Percentiles rank a stretch among this genome's conserved stretches.
Conservation (phyloP, 2,888 invertebrate genomes). For the Tortrix viridana region DNA sequence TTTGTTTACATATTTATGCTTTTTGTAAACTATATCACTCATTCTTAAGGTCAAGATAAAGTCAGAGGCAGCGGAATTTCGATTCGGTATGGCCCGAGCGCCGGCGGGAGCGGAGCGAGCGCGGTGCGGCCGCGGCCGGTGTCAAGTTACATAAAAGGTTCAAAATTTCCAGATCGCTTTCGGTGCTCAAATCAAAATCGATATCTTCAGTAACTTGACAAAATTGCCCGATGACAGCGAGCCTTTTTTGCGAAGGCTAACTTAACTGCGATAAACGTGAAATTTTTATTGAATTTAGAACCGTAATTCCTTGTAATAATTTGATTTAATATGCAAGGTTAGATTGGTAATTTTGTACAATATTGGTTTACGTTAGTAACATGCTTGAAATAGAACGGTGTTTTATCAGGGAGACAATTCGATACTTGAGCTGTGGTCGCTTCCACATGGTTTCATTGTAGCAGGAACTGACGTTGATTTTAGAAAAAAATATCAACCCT, state of each 20-base stretch:
- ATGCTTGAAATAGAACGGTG: constrained; percentile 62
- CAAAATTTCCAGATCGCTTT: constrained; percentile 68
- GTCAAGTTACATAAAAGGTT: constrained; percentile 78
- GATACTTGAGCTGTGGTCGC: constrained; percentile 62
- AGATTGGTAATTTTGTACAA: constrained; percentile 54
- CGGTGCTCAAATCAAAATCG: constrained; percentile 72
- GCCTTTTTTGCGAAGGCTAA: constrained; percentile 48
- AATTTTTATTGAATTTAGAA: constrained; percentile 51
- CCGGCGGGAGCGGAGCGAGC: constrained; percentile 57
- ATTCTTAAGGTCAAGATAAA: constrained; percentile 36
- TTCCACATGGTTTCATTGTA: constrained; percentile 58
- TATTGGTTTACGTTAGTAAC: constrained; percentile 71
- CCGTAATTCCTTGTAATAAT: constrained; percentile 47
- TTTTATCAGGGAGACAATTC: constrained; percentile 66
- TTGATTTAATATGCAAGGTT: constrained; percentile 51
- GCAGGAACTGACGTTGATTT: constrained; percentile 18
- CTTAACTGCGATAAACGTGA: constrained; percentile 10
- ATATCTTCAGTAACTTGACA: constrained; percentile 74
- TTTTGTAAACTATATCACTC: constrained; percentile 33
- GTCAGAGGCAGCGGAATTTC: constrained; percentile 46
- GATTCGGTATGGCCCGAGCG: constrained; percentile 56
- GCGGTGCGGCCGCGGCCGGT: constrained; percentile 60
- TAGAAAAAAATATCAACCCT: constrained; percentile 3
- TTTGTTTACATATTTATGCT: constrained; percentile 44
- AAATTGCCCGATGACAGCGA: constrained; percentile 70